Evolutionary conservation across 2,888 invertebrate genomes (phyloP), one percentile per base, ranked within the genome.

Genomic region (Ariolimax columbianus): DNA sequence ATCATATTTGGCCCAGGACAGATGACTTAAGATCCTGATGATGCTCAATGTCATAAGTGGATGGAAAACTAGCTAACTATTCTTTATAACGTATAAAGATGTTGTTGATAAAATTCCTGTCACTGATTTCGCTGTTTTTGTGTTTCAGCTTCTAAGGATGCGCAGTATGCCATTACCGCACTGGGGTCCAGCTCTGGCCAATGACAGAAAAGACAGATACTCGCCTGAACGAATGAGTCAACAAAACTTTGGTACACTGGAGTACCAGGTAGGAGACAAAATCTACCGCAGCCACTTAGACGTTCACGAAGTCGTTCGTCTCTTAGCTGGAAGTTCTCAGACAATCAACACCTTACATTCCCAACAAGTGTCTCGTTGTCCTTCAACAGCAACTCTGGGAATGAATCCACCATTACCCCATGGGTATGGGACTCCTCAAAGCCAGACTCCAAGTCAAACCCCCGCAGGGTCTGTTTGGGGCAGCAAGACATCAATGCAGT

Each of bases 121-220:
- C 26, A 73, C 33, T 23, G 6, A 33, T 33, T 72, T 72, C 26
- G 38, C 19, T 7, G 2, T 14, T 70, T 70, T 4, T 38, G 19
- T 38, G 1, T 38, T 66, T 17, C 82, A 87, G 87, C 75, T 87
- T 43, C 82, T 87, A 73, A 82, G 77, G 43, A 68, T 86, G 77
- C 78, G 84, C 14, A 82, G 78, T 40, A 72, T 82, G 36, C 87
- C 87, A n/a, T 63, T 87, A 38, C 87, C 87, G 23, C 78, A 84
- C 30, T 87, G 87, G 87, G 87, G 87, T 26, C 87, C 87, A 0
- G 87, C 87, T 14, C 43, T 86, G 78, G 86, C 86, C 23, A 59
- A 72, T 11, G 59, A 87, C 70, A 86, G 87, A 75, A 84, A 78
- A 14, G 86, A 84, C 33, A 70, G 80, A 23, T 86, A 86, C 70